Conservation (phyloP, 2,113 vertebrate species). For the Rhinoptilus africanus region DNA sequence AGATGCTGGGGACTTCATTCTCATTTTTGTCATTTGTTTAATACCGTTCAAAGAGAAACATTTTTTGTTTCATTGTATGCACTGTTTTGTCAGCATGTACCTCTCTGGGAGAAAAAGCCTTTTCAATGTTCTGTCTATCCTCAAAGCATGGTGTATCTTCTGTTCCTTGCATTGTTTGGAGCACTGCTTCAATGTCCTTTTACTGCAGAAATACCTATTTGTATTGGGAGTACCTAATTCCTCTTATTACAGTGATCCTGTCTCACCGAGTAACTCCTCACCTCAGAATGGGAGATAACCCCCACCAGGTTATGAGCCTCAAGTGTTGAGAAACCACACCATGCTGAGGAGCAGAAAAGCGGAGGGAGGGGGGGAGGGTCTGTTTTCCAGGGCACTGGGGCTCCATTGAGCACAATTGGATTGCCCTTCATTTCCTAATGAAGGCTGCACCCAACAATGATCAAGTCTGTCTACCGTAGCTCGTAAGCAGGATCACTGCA, state of each 20-base stretch:
- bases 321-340: background rate
- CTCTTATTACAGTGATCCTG: slow-evolving; percentile 77
- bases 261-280: background rate
- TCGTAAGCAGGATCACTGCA: slow-evolving; percentile 70
- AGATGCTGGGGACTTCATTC: slow-evolving; percentile 79
- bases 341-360: background rate
- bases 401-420: background rate
- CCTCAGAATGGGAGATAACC: background rate
- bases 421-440: slow-evolving; percentile 14
- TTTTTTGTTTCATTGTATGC: slow-evolving; percentile 76
- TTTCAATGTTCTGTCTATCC: slow-evolving; percentile 69
- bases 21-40: slow-evolving; percentile 87
- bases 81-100: slow-evolving; percentile 83
- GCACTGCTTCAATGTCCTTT: slow-evolving; percentile 72
- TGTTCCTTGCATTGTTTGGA: slow-evolving; percentile 73
- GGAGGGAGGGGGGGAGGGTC: background rate
- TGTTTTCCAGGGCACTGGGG: background rate
- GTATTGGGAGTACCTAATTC: slow-evolving; percentile 60
- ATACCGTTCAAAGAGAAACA: slow-evolving; percentile 55
- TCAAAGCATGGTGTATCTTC: slow-evolving; percentile 81
- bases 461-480: background rate
- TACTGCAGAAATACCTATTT: slow-evolving; percentile 70
- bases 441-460: background rate
- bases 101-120: slow-evolving; percentile 68
- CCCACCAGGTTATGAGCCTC: background rate